These are phyloP conservation scores for Drosophila merina DNA, from an alignment of 2,888 invertebrate species.

Conservation along the genomic window DNA sequence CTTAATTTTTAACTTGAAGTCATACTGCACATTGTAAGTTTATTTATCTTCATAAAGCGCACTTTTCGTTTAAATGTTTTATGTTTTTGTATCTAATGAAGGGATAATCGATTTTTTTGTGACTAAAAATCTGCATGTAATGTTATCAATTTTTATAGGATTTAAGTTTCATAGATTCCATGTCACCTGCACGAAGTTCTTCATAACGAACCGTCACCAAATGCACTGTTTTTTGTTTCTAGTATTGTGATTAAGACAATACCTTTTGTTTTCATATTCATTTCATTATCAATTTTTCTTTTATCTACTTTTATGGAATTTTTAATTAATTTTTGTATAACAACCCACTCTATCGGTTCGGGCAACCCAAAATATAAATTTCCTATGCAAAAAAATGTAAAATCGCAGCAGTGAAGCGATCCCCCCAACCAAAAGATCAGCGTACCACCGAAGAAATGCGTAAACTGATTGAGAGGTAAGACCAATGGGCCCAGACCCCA, in stretches of 20 bases:
- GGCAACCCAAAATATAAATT: conserved; percentile 44
- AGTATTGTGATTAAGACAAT: conserved; percentile 14
- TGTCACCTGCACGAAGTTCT: conserved; percentile 30
- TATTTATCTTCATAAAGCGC: conserved; percentile 65
- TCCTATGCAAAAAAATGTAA: conserved; percentile 49
- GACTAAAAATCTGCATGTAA: conserved; percentile 58
- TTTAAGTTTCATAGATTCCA: conserved; percentile 23
- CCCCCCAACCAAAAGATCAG: conserved; percentile 93
- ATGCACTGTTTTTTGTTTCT: conserved; percentile 14
- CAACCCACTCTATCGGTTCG: conserved; percentile 47
- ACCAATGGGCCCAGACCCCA: conserved; percentile 29
- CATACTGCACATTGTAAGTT: conserved; percentile 36
- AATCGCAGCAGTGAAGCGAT: conserved; percentile 86
- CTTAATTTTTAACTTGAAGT: conserved; percentile 12
- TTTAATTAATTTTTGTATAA: conserved; percentile 52
- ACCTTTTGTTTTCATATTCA: conserved; percentile 14
- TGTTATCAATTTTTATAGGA: background rate
- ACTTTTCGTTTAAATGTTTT: conserved; percentile 54
- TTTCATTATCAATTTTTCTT: conserved; percentile 40
- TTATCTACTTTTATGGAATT: conserved; percentile 54
- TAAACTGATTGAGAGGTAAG: conserved; percentile 98
- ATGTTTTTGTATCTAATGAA: conserved; percentile 59
- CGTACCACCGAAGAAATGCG: conserved; percentile 98
- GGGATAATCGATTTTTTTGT: conserved; percentile 27
- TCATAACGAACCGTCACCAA: conserved; percentile 10